Conservation (phyloP, 2,888 invertebrate species). For the Sthenelais limicola region DNA sequence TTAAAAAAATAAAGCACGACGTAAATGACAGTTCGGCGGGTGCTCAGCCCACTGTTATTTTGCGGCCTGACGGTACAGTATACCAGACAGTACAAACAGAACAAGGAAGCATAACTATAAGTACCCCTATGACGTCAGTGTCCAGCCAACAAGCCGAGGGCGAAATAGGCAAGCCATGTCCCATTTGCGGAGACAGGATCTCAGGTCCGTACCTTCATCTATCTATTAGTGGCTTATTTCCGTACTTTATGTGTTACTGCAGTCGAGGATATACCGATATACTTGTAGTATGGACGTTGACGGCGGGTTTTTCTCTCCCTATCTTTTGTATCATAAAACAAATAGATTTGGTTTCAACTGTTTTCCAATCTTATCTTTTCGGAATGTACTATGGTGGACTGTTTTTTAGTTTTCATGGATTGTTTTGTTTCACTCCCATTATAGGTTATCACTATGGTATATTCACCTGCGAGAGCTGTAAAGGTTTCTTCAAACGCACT, state of each 20-base stretch:
- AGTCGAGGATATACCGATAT: too few relatives aligned
- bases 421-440: conserved; percentile 41
- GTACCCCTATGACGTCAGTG: neutral
- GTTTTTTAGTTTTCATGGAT: too few relatives aligned
- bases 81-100: conserved; percentile 32
- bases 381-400: too few relatives aligned
- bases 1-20: neutral
- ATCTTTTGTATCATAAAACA: too few relatives aligned
- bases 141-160: conserved; percentile 18
- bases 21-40: conserved; percentile 9
- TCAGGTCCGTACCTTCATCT: conserved; percentile 57
- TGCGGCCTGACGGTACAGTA: conserved; percentile 25
- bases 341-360: too few relatives aligned
- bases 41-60: conserved; percentile 4
- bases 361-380: too few relatives aligned
- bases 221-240: neutral
- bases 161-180: conserved; percentile 28
- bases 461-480: conserved; percentile 97
- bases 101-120: conserved; percentile 27
- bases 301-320: too few relatives aligned
- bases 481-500: conserved; percentile 97
- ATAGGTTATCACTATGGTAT: conserved; percentile 95
- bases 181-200: conserved; percentile 67
- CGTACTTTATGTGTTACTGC: too few relatives aligned
- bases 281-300: too few relatives aligned